phyloP scores from a whole-genome alignment of 2,888 invertebrate genomes.

The Steinernema scapterisci region DNA sequence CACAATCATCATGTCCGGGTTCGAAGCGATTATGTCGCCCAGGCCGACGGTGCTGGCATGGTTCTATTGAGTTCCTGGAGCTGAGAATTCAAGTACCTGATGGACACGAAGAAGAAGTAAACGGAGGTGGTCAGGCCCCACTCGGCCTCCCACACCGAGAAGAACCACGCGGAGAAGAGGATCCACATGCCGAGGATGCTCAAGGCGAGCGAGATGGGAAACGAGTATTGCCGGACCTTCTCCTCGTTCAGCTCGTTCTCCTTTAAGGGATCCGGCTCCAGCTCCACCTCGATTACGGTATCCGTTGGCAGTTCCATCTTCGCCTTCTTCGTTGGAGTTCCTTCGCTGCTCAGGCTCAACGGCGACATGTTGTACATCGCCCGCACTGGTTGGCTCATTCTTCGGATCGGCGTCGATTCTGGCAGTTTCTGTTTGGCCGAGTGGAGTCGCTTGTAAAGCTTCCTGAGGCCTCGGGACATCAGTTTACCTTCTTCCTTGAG shows the following conservation, averaged over 20 bases:
- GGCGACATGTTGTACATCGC: constrained; percentile 19
- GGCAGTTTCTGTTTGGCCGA: constrained; percentile 50
- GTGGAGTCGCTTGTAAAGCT: constrained; percentile 56
- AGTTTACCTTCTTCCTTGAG: constrained; percentile 60
- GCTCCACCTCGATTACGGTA: neutral
- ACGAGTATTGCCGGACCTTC: neutral
- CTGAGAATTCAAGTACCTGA: no score
- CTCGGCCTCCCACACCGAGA: constrained; percentile 58
- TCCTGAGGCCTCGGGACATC: constrained; percentile 56
- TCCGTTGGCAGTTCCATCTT: neutral
- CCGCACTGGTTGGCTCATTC: constrained; percentile 47
- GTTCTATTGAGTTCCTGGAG: neutral
- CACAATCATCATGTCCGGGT: constrained; percentile 65
- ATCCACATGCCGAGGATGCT: constrained; percentile 63
- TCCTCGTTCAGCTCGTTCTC: constrained; percentile 43
- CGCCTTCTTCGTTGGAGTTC: constrained; percentile 23
- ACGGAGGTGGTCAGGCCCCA: constrained; percentile 59
- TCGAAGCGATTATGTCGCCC: constrained; percentile 64
- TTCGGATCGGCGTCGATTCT: constrained; percentile 41
- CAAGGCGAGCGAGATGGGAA: constrained; percentile 64
- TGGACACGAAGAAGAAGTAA: constrained; percentile 67
- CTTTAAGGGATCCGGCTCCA: constrained; percentile 37
- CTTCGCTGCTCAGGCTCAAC: neutral
- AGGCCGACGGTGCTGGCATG: constrained; percentile 63
- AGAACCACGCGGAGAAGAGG: constrained; percentile 55